Base-by-base conservation (phyloP, 1,140 invertebrate genomes). In the Micrasema longulum region DNA sequence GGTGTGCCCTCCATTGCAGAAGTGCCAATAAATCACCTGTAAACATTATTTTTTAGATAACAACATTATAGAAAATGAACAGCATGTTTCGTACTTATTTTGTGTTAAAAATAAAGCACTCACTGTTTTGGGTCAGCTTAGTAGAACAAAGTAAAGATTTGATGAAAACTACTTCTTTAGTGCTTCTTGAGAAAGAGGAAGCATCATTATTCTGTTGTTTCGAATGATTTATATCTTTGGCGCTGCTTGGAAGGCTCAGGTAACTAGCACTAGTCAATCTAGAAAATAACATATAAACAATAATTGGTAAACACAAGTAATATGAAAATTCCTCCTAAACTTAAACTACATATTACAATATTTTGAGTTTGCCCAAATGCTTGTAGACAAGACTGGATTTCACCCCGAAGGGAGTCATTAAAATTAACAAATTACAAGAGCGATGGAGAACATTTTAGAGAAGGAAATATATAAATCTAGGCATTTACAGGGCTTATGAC, bases 81-180 rank as follows among this genome's bases (percentile, higher is more conserved):
- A 4, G 26, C 26, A 31, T 31, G 26, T 7, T 31, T 31, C 26
- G 7, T n/a, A n/a, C 7, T 31, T 31, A 2, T 4, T 31, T 31
- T 31, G 7, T 31, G 26, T n/a, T n/a, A n/a, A 31, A 31, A 31
- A 31, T 31, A 31, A 3, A n/a, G 47, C 62, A 67, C 81, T 81
- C 82, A 93, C 93, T 90, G 79, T 98, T 98, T 80, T 98, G 96
- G 0, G 96, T 98, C 1, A 98, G 84, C 83, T 98, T 98, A 12
- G 96, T 98, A 31, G 96, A 98, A 80, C 95, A 97, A 0, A 98
- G 86, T 9, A 95, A 79, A 0, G 96, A 97, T 69, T 89, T 89
- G 1, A 98, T 88, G 20, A 88, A 89, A n/a, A 96, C 90, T 3
- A 88, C 87, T 83, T 98, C 96, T 80, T 95, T 96, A 12, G 90